Evolutionary conservation across 1,140 invertebrate genomes (phyloP).

Genomic region (Panonychus citri): DNA sequence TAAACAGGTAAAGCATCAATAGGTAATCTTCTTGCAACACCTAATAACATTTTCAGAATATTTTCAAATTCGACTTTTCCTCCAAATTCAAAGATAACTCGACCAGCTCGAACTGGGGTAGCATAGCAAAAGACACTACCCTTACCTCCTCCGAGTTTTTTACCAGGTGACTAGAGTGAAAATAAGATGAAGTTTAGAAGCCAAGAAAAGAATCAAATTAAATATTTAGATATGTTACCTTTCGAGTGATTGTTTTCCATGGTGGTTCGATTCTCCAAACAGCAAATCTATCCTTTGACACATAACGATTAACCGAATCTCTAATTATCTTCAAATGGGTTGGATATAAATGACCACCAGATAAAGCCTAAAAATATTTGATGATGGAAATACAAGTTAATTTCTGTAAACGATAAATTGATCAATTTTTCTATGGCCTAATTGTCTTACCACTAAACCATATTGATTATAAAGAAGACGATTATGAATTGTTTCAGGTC

Average conservation of each 20-base stretch:
- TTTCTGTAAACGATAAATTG: neutral
- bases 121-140: conserved; percentile 83
- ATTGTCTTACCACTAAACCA: conserved; percentile 55
- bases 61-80: conserved; percentile 68
- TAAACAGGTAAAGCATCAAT: conserved; percentile 66
- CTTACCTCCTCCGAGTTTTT: conserved; percentile 87
- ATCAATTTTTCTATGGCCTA: too few relatives aligned
- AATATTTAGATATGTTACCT: too few relatives aligned
- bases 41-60: conserved; percentile 29
- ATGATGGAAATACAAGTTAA: conserved; percentile 1
- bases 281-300: conserved; percentile 69
- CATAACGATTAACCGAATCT: conserved; percentile 41
- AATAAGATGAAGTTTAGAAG: neutral
- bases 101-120: conserved; percentile 63
- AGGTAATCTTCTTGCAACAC: conserved; percentile 44
- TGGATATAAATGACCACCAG: conserved; percentile 50
- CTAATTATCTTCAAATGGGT: conserved; percentile 74
- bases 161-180: conserved; percentile 42
- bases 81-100: conserved; percentile 85
- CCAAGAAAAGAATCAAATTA: neutral
- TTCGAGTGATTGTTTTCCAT: conserved; percentile 82
- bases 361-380: conserved; percentile 30
- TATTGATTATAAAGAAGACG: conserved; percentile 62
- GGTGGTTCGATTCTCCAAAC: conserved; percentile 79
- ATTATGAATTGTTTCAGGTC: conserved; percentile 64